A percentile compares a stretch with the other conserved stretches of the same genome.
Conservation (phyloP, 2,797 vertebrate species). For the Pipistrellus nathusii region DNA sequence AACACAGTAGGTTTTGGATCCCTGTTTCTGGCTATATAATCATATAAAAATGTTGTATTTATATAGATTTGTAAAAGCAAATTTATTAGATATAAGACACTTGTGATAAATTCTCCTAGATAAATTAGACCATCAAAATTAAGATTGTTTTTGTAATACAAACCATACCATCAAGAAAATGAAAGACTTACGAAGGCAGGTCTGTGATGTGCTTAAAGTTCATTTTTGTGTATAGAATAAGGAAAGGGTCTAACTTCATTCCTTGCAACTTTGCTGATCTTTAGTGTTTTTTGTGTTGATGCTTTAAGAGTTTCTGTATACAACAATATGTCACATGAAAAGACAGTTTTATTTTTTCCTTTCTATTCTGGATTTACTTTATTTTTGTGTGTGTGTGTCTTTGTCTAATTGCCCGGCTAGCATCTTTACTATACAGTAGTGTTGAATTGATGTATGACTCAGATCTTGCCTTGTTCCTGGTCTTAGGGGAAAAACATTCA, state of each 20-base stretch:
- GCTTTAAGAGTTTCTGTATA: neutral
- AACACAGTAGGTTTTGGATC: neutral
- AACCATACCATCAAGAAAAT: neutral
- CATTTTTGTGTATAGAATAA: neutral
- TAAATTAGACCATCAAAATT: neutral
- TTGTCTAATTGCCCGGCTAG: neutral
- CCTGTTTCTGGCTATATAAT: neutral
- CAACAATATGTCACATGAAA: neutral
- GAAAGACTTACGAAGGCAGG: neutral
- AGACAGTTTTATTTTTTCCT: neutral
- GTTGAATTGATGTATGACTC: neutral
- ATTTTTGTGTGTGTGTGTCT: neutral
- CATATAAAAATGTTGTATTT: neutral
- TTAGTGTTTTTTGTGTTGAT: neutral
- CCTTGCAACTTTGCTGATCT: neutral
- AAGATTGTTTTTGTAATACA: neutral
- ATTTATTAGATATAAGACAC: neutral
- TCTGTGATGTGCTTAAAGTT: neutral
- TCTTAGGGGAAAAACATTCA: neutral
- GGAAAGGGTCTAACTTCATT: neutral
- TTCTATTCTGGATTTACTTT: neutral
- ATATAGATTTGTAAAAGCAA: neutral
- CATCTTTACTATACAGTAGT: neutral
- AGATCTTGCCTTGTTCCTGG: neutral
- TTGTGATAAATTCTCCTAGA: slow-evolving; percentile 2